phyloP scores from a whole-genome alignment of 2,113 vertebrate genomes.

The Thermophis baileyi region DNA sequence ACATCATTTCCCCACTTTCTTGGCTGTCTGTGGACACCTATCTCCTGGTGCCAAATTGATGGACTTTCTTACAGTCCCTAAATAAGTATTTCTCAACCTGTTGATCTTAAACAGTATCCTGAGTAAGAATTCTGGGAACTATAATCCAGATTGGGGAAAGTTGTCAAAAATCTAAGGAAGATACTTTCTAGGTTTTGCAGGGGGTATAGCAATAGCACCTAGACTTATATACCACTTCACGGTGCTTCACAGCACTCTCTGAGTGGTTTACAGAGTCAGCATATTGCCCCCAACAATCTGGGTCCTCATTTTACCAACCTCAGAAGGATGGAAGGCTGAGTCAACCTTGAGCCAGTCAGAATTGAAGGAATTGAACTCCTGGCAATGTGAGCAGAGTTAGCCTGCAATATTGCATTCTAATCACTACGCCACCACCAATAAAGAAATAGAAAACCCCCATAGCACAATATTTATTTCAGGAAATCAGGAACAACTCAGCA shows the following conservation, averaged over 20 bases:
- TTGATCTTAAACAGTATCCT: not conserved
- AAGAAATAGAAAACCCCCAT: no score
- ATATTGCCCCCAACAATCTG: not conserved
- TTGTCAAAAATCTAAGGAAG: not conserved
- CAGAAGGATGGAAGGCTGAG: not conserved
- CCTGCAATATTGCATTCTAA: not conserved
- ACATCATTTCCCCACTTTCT: not conserved
- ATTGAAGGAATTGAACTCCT: not conserved
- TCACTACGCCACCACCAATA: not conserved
- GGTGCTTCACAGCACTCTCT: no score
- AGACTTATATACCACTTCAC: not conserved
- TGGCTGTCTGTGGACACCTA: not conserved
- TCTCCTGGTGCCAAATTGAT: not conserved
- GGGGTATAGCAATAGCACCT: not conserved
- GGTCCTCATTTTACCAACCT: not conserved
- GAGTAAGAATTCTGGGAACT: not conserved
- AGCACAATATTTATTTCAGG: not conserved
- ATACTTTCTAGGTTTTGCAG: not conserved
- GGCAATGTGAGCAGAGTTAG: not conserved
- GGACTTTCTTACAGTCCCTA: not conserved
- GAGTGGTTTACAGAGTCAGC: not conserved
- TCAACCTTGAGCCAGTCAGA: not conserved
- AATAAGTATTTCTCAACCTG: not conserved
- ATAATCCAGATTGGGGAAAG: not conserved
- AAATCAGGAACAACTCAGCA: not conserved